Conservation (phyloP, 2,888 invertebrate genomes). For the Serripes groenlandicus region DNA sequence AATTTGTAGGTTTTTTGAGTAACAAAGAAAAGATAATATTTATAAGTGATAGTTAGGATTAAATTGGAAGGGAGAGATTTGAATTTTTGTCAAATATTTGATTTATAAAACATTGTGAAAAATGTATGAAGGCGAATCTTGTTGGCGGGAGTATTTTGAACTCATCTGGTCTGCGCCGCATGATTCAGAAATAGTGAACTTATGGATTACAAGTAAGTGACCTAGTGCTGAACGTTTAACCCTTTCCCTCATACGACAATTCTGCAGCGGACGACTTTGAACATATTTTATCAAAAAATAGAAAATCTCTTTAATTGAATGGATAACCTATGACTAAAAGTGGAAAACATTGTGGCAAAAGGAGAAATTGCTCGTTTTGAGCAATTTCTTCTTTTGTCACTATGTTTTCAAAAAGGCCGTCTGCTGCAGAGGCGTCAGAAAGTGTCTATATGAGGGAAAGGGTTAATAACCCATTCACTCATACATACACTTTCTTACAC, state of each 20-base stretch:
- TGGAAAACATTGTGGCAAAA: background rate
- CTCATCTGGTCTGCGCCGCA: constrained; percentile 58
- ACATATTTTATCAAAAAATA: too few relatives aligned
- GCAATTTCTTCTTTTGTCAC: background rate
- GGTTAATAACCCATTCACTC: background rate
- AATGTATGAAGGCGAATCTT: constrained; percentile 11
- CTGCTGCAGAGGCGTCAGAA: too few relatives aligned
- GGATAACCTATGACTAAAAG: too few relatives aligned
- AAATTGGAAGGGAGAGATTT: too few relatives aligned
- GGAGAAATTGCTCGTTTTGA: background rate
- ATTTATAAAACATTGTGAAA: background rate
- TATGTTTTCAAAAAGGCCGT: background rate
- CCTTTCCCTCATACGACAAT: background rate
- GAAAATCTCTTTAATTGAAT: too few relatives aligned
- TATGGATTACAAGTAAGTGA: constrained; percentile 59
- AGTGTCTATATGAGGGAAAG: background rate
- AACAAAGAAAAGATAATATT: too few relatives aligned
- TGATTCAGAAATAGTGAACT: constrained; percentile 53
- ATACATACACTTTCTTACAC: background rate
- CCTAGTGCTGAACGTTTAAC: background rate
- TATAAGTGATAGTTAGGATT: too few relatives aligned
- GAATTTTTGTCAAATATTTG: too few relatives aligned
- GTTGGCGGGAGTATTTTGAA: constrained; percentile 61
- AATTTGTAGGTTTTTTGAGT: background rate
- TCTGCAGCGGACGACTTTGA: background rate